Percentiles rank a stretch among this genome's conserved stretches.
Conservation (phyloP, 1,140 invertebrate genomes). For the Nasonia vitripennis region DNA sequence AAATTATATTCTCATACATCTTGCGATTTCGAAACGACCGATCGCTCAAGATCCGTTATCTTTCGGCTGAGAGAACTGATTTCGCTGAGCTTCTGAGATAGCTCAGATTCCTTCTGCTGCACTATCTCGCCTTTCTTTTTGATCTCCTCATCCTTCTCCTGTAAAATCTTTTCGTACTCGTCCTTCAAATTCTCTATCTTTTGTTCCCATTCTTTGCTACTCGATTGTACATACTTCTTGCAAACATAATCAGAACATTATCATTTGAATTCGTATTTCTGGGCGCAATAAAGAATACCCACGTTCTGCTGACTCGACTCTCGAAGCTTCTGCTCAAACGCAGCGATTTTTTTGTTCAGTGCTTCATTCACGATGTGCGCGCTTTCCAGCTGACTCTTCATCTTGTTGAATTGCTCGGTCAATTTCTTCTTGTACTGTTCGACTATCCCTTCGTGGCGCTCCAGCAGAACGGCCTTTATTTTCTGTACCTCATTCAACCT, state of each 20-base stretch:
- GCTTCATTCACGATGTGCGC: conserved; percentile 53
- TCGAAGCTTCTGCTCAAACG: conserved; percentile 54
- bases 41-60: conserved; percentile 62
- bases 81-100: conserved; percentile 57
- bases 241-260: neutral
- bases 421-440: conserved; percentile 57
- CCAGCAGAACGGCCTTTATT: conserved; percentile 56
- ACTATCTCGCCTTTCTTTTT: conserved; percentile 59
- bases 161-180: conserved; percentile 53
- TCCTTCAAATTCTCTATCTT: conserved; percentile 51
- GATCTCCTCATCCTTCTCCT: conserved; percentile 60
- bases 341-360: conserved; percentile 51
- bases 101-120: conserved; percentile 55
- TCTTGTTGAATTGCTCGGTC: conserved; percentile 54
- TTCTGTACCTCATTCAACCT: conserved; percentile 59
- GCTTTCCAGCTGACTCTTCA: conserved; percentile 58
- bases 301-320: conserved; percentile 58
- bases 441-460: conserved; percentile 57
- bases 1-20: conserved; percentile 58
- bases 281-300: conserved; percentile 28
- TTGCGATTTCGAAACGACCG: conserved; percentile 60
- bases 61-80: conserved; percentile 55
- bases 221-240: neutral
- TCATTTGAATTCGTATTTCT: conserved; percentile 37
- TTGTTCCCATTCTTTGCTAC: neutral